Conservation (phyloP, 2,888 invertebrate species). For the Callyntrura guangdongensis region DNA sequence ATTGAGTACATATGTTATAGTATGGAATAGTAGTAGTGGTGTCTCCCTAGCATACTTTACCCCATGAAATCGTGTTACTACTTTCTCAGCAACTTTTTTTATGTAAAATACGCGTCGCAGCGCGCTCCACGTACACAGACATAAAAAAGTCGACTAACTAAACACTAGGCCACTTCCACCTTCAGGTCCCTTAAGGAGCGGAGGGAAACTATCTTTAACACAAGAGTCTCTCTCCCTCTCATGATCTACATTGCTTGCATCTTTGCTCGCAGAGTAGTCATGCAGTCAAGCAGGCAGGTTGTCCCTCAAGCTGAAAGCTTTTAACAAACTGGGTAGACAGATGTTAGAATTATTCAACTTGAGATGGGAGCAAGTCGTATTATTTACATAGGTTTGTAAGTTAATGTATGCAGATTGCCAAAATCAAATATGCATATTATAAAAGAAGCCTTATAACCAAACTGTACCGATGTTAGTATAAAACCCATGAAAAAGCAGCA, state of each 20-base stretch:
- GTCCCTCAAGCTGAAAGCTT: not conserved
- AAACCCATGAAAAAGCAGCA: not conserved
- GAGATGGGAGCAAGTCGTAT: not conserved
- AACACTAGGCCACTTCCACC: not conserved
- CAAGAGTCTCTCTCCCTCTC: not conserved
- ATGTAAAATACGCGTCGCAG: not conserved
- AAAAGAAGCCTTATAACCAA: not conserved
- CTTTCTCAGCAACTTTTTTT: constrained; percentile 10
- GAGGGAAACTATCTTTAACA: not conserved
- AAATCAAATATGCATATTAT: constrained; percentile 79
- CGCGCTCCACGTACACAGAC: not conserved
- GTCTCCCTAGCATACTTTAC: not conserved
- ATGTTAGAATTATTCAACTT: constrained; percentile 29
- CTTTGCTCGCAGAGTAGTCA: not conserved
- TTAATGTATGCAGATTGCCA: constrained; percentile 75
- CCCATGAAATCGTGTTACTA: not conserved
- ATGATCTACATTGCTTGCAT: constrained; percentile 2
- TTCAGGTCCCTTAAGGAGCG: not conserved
- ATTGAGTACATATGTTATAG: too few species aligned
- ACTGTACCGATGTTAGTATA: not conserved
- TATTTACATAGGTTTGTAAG: not conserved
- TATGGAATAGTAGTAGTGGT: not conserved
- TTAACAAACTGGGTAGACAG: constrained; percentile 33
- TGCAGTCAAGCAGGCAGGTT: constrained; percentile 8
- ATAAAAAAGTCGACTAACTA: not conserved